These are phyloP conservation scores for Chlorodrepanis virens DNA, from an alignment of 2,113 vertebrate species.

Conservation along the genomic window DNA sequence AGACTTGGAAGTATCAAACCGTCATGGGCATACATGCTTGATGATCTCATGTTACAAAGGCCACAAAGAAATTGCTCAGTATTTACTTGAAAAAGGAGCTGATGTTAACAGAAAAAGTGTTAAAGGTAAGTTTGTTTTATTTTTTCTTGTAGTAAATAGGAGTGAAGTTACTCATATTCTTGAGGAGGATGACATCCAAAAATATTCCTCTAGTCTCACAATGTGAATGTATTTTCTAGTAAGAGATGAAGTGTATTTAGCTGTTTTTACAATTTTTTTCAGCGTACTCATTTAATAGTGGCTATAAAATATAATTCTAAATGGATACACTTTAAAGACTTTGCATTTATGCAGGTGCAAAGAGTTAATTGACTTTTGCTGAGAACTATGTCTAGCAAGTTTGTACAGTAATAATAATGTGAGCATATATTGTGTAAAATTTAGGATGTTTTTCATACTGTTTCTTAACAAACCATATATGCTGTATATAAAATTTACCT, in stretches of 20 bases:
- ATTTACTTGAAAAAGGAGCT: slow-evolving; percentile 90
- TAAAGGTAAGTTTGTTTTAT: slow-evolving; percentile 79
- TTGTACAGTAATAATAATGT: background rate
- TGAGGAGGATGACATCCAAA: background rate
- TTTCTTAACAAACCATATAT: background rate
- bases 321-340: background rate
- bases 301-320: background rate
- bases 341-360: background rate
- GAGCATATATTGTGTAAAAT: background rate
- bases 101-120: slow-evolving; percentile 95
- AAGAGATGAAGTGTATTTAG: background rate
- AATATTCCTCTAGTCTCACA: background rate
- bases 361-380: background rate
- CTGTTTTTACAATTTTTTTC: background rate
- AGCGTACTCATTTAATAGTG: background rate
- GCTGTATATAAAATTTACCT: background rate
- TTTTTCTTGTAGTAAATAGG: background rate
- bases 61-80: slow-evolving; percentile 84
- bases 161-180: background rate
- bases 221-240: background rate
- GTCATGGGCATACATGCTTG: slow-evolving; percentile 92
- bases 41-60: slow-evolving; percentile 98
- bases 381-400: background rate
- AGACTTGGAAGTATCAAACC: slow-evolving; percentile 92
- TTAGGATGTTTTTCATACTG: background rate